Percentiles rank a stretch among this genome's conserved stretches.
Evolutionary conservation across 2,113 vertebrate genomes (phyloP).

Genomic region (Colossoma macropomum): DNA sequence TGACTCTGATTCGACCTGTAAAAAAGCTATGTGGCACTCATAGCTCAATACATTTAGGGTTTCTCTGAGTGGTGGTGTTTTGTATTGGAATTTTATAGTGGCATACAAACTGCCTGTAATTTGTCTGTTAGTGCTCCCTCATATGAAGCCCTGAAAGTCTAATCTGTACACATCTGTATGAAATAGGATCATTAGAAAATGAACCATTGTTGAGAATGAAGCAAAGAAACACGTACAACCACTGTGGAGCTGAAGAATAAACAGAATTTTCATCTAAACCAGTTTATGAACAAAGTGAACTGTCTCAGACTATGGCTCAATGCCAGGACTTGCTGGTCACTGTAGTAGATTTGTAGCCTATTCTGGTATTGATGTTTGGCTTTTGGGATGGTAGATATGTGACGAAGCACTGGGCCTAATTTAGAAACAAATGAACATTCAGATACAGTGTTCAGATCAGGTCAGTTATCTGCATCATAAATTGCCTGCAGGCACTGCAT

Average conservation of each 20-base stretch:
- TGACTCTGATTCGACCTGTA: not conserved
- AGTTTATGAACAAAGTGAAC: not conserved
- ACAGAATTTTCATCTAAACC: too few relatives aligned
- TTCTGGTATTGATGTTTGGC: not conserved
- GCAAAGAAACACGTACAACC: too few relatives aligned
- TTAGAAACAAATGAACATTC: not conserved
- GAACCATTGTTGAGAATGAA: too few relatives aligned
- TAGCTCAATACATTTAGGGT: not conserved
- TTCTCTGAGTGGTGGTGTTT: not conserved
- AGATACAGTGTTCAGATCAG: conserved; percentile 2
- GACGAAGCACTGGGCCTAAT: conserved; percentile 25
- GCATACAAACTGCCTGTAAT: not conserved
- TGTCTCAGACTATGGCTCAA: not conserved
- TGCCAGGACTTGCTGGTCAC: not conserved
- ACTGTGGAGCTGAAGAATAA: too few relatives aligned
- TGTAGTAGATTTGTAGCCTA: not conserved
- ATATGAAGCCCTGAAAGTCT: too few relatives aligned
- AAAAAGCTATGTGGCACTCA: not conserved
- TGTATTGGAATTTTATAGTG: not conserved
- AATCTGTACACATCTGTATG: too few relatives aligned
- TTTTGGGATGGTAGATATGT: not conserved
- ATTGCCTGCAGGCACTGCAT: not conserved
- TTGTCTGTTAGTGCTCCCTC: too few relatives aligned
- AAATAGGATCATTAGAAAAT: too few relatives aligned
- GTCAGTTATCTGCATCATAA: not conserved